A percentile compares a stretch with the other conserved stretches of the same genome.
Evolutionary conservation across 2,797 vertebrate species (phyloP).

Genomic region (Diplodus sargus): DNA sequence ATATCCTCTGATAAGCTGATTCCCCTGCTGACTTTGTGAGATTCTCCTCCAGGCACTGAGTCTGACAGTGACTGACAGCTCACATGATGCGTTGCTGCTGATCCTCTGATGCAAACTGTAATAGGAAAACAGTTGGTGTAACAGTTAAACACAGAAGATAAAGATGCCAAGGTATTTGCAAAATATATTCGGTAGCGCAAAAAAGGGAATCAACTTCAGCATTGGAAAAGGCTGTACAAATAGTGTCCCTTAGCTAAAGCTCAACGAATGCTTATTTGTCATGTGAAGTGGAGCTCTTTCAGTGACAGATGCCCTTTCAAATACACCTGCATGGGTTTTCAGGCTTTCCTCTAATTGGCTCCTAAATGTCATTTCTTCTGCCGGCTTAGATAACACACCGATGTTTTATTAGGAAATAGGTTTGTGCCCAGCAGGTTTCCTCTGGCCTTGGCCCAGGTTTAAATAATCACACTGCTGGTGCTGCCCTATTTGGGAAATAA

Average conservation of each 20-base stretch:
- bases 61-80: constrained; percentile 58
- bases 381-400: constrained; percentile 46
- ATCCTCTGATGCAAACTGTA: constrained; percentile 37
- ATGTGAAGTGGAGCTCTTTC: neutral
- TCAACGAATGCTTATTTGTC: constrained; percentile 6
- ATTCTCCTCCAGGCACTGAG: constrained; percentile 25
- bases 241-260: neutral
- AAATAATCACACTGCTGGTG: constrained; percentile 44
- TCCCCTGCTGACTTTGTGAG: constrained; percentile 40
- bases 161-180: neutral
- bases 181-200: neutral
- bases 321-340: constrained; percentile 36
- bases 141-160: constrained; percentile 5
- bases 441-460: constrained; percentile 52
- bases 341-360: constrained; percentile 38
- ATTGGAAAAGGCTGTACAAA: neutral
- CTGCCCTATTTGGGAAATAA: constrained; percentile 60
- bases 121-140: constrained; percentile 35
- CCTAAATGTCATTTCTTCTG: constrained; percentile 55
- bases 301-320: constrained; percentile 40
- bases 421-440: constrained; percentile 50
- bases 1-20: constrained; percentile 29
- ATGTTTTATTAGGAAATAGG: constrained; percentile 60
- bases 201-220: neutral
- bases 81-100: constrained; percentile 35